These are phyloP conservation scores for Matsumurasca onukii DNA, from an alignment of 1,140 invertebrate genomes.

Conservation along the genomic window DNA sequence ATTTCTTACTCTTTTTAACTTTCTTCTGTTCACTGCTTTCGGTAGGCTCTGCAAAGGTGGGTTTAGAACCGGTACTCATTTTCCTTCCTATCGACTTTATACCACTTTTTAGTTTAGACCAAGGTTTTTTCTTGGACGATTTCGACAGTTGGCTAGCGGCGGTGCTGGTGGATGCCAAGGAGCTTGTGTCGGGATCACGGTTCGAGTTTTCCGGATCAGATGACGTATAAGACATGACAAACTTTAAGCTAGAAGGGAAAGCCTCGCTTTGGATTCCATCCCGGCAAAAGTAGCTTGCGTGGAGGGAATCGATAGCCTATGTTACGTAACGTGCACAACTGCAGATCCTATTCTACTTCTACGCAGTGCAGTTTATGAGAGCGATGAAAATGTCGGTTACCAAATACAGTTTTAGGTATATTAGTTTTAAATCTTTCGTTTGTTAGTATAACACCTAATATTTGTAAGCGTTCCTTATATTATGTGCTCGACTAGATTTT, in stretches of 20 bases:
- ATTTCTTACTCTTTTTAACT: conserved; percentile 10
- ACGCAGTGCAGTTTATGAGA: too few species aligned
- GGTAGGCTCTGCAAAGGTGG: background rate
- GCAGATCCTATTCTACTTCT: background rate
- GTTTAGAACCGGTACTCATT: conserved; percentile 19
- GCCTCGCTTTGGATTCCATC: background rate
- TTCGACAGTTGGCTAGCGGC: background rate
- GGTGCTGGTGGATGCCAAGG: background rate
- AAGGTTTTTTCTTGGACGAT: conserved; percentile 11
- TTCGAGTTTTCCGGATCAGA: conserved; percentile 1
- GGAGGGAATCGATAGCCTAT: background rate
- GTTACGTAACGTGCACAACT: conserved; percentile 11
- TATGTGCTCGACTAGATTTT: too few species aligned
- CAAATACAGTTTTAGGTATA: too few species aligned
- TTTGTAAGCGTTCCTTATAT: too few species aligned
- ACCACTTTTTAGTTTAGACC: conserved; percentile 3
- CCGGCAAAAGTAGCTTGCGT: background rate
- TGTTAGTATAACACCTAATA: too few species aligned
- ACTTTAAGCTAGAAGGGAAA: background rate
- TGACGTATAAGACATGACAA: conserved; percentile 15
- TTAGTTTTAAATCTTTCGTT: too few species aligned
- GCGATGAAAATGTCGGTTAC: too few species aligned
- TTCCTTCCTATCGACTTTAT: background rate
- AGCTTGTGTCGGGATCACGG: conserved; percentile 8
- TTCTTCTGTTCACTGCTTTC: background rate